Evolutionary conservation across 2,797 vertebrate genomes (phyloP), one percentile per base, ranked within the genome.

Genomic region (Uromys caudimaculatus): DNA sequence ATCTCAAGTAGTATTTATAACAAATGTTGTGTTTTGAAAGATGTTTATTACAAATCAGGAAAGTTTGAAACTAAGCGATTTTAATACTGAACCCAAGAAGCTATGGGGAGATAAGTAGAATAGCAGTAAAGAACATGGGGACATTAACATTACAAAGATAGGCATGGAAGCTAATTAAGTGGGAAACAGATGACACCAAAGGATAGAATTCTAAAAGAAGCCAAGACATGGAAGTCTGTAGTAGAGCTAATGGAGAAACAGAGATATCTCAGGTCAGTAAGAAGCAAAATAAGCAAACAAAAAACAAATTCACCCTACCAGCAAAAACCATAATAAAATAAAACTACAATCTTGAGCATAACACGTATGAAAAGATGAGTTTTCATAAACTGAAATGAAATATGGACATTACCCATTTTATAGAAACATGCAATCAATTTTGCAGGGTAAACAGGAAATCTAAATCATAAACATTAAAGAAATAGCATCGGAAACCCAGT

Each of bases 11-110:
- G 14, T 47, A 47, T 71, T 84, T 89, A 27, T 41, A 73, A 79
- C 32, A 71, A 77, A 82, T 41, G n/a, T n/a, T 76, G 41, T 91
- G 71, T 77, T 77, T 67, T 92, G n/a, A 88, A 71, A 69, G 14
- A 60, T 60, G 58, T n/a, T 76, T 52, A 24, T 89, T 92, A 62
- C 56, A 92, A 89, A 54, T 32, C 64, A 88, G 35, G 29, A 96
- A 77, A 83, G 41, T 41, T 41, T 76, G 60, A 76, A 82, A 91
- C 12, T 44, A 35, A 58, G n/a, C 38, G 44, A 77, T 60, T 23
- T 17, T 77, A 52, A 83, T 71, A 17, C 24, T 23, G 27, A 83
- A 50, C 27, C 50, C 32, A 44, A 56, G 47, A 60, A 69, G 12
- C 19, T 60, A 52, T 54, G 77, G 35, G 52, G 87, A 88, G 8